Conservation (phyloP, 2,797 vertebrate species). For the Ataeniobius toweri region DNA sequence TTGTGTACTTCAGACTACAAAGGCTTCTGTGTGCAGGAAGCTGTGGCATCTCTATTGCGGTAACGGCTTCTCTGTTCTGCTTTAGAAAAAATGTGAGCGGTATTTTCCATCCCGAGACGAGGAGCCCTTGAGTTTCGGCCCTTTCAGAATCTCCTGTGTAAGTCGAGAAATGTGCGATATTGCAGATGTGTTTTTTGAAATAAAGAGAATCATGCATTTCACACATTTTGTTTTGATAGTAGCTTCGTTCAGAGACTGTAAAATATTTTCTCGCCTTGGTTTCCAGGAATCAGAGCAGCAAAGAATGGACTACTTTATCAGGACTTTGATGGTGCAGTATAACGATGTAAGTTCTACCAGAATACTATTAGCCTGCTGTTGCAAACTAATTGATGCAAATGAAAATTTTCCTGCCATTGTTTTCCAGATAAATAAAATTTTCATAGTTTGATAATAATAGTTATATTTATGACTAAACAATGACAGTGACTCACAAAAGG, state of each 20-base stretch:
- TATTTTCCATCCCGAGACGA: constrained; percentile 91
- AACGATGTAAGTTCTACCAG: constrained; percentile 85
- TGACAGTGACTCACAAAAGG: too few relatives aligned
- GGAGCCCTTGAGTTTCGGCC: constrained; percentile 88
- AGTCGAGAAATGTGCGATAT: constrained; percentile 73
- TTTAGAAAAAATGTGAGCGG: constrained; percentile 97
- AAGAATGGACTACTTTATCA: constrained; percentile 93
- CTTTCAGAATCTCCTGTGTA: constrained; percentile 96
- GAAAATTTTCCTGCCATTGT: too few relatives aligned
- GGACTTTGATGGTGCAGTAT: constrained; percentile 88
- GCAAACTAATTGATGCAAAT: neutral
- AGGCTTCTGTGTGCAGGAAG: constrained; percentile 39
- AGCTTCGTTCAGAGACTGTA: constrained; percentile 7
- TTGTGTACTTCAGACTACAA: constrained; percentile 28
- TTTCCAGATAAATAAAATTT: too few relatives aligned
- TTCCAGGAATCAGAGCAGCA: constrained; percentile 91
- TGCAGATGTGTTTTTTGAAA: constrained; percentile 27
- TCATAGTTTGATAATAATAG: neutral
- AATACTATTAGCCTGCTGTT: neutral
- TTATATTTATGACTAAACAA: neutral
- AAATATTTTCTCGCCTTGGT: constrained; percentile 17
- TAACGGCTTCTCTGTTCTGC: constrained; percentile 53
- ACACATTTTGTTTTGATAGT: constrained; percentile 42
- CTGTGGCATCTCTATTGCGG: constrained; percentile 39
- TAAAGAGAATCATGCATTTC: constrained; percentile 16